A percentile compares a stretch with the other conserved stretches of the same genome.
phyloP scores from a whole-genome alignment of 2,113 vertebrate genomes.

The Osmerus mordax region DNA sequence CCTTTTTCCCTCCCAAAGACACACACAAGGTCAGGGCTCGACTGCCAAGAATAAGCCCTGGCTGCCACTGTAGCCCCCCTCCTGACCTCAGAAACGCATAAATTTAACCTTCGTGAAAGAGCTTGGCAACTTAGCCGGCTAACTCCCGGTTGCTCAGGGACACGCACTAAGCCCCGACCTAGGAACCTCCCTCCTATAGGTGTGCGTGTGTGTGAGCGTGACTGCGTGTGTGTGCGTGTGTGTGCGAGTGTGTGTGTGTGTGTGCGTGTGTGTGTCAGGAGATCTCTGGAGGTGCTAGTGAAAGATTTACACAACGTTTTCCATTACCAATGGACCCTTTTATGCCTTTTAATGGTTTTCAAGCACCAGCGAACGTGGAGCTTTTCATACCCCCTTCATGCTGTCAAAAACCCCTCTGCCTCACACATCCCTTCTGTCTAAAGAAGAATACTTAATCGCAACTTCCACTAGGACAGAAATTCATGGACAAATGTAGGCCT shows the following conservation, averaged over 20 bases:
- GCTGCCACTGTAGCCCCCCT: not conserved
- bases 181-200: not conserved
- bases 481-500: too few species aligned
- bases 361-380: not conserved
- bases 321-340: constrained; percentile 9
- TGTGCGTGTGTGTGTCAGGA: not conserved
- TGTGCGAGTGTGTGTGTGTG: too few species aligned
- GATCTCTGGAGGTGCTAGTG: constrained; percentile 1
- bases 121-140: not conserved
- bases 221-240: too few species aligned
- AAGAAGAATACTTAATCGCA: too few species aligned
- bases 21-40: constrained; percentile 16
- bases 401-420: too few species aligned
- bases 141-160: constrained; percentile 10
- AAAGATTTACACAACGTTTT: constrained; percentile 12
- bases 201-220: too few species aligned
- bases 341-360: constrained; percentile 4
- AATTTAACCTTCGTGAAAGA: constrained; percentile 8
- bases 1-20: not conserved
- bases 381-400: too few species aligned
- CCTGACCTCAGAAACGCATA: constrained; percentile 17
- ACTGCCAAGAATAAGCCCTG: constrained; percentile 6
- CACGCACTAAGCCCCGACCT: not conserved
- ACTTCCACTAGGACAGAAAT: too few species aligned
- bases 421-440: too few species aligned